Evolutionary conservation across 2,113 vertebrate species (phyloP), one percentile per base, ranked within the genome.

Genomic region (Corythoichthys intestinalis): DNA sequence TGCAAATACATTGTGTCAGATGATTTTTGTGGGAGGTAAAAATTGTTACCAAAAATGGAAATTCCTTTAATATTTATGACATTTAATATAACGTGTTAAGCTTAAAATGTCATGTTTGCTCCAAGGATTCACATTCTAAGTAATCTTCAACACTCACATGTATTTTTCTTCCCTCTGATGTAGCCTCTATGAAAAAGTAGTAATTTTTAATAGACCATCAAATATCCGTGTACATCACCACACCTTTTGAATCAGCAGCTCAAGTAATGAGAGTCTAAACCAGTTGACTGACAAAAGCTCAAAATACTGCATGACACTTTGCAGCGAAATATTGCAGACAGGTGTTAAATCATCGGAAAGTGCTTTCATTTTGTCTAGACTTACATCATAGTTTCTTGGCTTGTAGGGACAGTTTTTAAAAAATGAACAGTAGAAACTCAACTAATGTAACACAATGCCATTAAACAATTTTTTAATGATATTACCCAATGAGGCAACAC

Each of bases 231-330:
- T 81, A 66, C 73, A 74, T 69, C 37, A 48, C 69, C n/a, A 2
- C 67, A 64, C 66, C 77, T 74, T 66, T 82, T 80, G 53, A 83
- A 84, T 76, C 69, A 53, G 60, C 70, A 71, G 56, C 76, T 83
- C 61, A 69, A 82, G 70, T 72, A 78, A 67, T 73, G 48, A 62
- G 57, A 63, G 79, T 79, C 72, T 64, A 68, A 80, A 78, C 71
- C 47, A 52, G 57, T 59, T 34, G 67, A 77, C 17, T 57, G 73
- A 74, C 67, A 12, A 72, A 66, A 69, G 77, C 85, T 83, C 67
- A 83, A 88, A 93, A 91, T 89, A 89, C 76, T 65, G 52, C 61
- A 74, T 87, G 69, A 47, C 88, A 85, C 86, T 77, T 47, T 74
- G 80, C 66, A 66, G 85, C 20, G 73, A 90, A 89, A 91, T 92